Conservation (phyloP, 2,888 invertebrate species). For the Sminthurides aquaticus region DNA sequence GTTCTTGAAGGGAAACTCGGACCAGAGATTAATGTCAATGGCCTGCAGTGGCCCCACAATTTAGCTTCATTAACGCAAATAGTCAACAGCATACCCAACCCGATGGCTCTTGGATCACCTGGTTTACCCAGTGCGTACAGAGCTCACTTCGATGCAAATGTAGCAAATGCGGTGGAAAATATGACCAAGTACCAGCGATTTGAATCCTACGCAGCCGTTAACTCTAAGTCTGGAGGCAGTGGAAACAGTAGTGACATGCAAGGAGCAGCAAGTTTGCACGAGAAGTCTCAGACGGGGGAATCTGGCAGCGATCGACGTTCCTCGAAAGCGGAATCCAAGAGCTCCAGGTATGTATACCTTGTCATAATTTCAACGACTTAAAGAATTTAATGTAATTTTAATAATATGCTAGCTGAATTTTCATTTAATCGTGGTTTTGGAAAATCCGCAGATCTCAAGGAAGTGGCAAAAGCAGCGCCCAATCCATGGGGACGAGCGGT, state of each 20-base stretch:
- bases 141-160: conserved; percentile 30
- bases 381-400: too few relatives aligned
- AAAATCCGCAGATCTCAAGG: conserved; percentile 17
- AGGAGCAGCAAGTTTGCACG: neutral
- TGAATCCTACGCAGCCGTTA: conserved; percentile 19
- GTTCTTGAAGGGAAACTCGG: conserved; percentile 34
- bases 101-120: conserved; percentile 25
- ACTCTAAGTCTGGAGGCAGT: neutral
- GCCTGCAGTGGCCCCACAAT: conserved; percentile 40
- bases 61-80: conserved; percentile 41
- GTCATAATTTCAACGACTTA: too few relatives aligned
- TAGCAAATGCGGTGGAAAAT: conserved; percentile 27
- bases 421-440: too few relatives aligned
- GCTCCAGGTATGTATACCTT: conserved; percentile 27
- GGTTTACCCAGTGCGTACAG: conserved; percentile 35
- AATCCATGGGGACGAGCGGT: conserved; percentile 62
- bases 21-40: conserved; percentile 29
- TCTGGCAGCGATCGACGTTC: conserved; percentile 18
- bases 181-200: conserved; percentile 38
- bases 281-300: conserved; percentile 5
- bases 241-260: conserved; percentile 6
- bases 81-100: conserved; percentile 42
- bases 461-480: conserved; percentile 16
- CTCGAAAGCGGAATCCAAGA: conserved; percentile 25
- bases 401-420: too few relatives aligned